Base-by-base conservation (phyloP, 2,797 vertebrate species). In the Diplodus sargus region DNA sequence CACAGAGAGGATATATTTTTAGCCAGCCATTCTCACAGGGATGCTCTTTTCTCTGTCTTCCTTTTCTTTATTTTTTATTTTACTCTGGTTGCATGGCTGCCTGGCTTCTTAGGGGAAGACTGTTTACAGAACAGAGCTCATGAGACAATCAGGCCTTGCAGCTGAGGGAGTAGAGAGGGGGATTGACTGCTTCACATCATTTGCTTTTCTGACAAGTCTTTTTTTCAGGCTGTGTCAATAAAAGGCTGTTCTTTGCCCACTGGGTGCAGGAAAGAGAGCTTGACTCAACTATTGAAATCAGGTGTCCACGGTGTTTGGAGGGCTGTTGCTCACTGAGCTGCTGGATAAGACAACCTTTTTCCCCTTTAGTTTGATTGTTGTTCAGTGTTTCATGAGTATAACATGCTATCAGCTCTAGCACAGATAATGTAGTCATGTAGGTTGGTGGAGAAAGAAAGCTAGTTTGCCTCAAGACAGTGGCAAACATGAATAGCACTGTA, bases 1-100 rank as follows among this genome's bases (percentile, higher is more conserved):
- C 82, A 80, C 74, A 74, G 73, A 82, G 80, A 88, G 78, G 81
- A 83, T 87, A 76, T 93, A 92, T 92, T 92, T 93, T 93, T 92
- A 91, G 91, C 67, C 87, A 48, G 67, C 25, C 47, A 20, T 82
- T 86, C 76, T 91, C 85, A 61, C 63, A 75, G 78, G 83, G 82
- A 85, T 86, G 79, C 83, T 85, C 69, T 81, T 79, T 87, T 81
- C 57, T 62, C 54, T 22, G 28, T 69, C 70, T 57, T 39, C 56
- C 12, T 57, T 49, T 67, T 77, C 7, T 65, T 66, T 60, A 39
- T 66, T 67, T 74, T 67, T 71, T 61, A 60, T 79, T 76, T 69
- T 51, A 18, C 14, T 17, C 56, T 23, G 66, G 54, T 61, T 4
- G 54, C 71, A 64, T 63, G 72, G 49, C 74, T 83, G 68, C 28